These are phyloP conservation scores for Noctua janthina DNA, from an alignment of 2,888 invertebrate species.

Conservation along the genomic window DNA sequence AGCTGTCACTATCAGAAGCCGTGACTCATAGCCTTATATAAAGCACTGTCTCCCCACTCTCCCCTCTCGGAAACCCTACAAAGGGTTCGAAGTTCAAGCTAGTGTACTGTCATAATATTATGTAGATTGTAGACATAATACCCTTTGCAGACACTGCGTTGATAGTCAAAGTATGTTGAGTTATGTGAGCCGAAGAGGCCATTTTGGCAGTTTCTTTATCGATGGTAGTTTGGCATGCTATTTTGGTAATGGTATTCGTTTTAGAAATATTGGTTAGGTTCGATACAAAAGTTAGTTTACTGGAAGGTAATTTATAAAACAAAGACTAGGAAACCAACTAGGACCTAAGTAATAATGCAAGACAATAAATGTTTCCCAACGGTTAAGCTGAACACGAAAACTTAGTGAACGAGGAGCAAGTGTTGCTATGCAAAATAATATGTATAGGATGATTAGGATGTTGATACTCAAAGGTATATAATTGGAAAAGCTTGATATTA, in stretches of 20 bases:
- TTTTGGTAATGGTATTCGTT: slow-evolving; percentile 13
- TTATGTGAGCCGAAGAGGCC: slow-evolving; percentile 22
- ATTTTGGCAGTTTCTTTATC: slow-evolving; percentile 11
- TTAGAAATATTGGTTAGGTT: neutral
- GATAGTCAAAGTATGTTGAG: slow-evolving; percentile 15
- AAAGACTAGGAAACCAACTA: neutral
- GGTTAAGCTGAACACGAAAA: neutral
- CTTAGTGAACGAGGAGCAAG: neutral
- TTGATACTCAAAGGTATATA: too few relatives aligned
- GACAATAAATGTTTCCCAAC: neutral
- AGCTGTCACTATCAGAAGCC: slow-evolving; percentile 50
- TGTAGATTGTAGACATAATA: slow-evolving; percentile 34
- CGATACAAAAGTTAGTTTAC: neutral
- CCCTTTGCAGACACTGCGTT: slow-evolving; percentile 39
- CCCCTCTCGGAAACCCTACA: slow-evolving; percentile 69
- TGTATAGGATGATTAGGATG: neutral
- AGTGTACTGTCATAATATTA: slow-evolving; percentile 38
- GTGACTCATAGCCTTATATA: slow-evolving; percentile 61
- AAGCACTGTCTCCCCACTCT: slow-evolving; percentile 55
- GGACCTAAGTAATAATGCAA: neutral
- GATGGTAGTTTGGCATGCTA: slow-evolving; percentile 32
- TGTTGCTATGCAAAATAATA: neutral
- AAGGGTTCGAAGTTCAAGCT: slow-evolving; percentile 65
- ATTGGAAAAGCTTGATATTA: neutral
- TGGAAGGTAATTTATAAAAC: neutral